Base-by-base conservation (phyloP, 2,888 invertebrate genomes). In the Eristalis intricaria region DNA sequence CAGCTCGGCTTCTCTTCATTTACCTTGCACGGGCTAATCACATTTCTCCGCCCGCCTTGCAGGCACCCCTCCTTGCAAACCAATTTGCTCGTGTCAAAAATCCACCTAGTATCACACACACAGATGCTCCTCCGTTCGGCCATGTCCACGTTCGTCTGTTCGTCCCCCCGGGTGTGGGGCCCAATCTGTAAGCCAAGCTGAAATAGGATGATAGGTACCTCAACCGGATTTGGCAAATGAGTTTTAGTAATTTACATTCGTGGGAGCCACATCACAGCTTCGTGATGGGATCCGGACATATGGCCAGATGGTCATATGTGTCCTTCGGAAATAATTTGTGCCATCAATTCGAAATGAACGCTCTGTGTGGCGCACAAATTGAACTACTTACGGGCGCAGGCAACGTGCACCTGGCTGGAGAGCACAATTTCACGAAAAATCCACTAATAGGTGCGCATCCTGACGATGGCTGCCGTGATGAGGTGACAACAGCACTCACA, bases 231-330 rank as follows among this genome's bases (percentile, higher is more conserved):
- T 60, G 26, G 23, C 70, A 71, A 73, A 71, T 73, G 73, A 68
- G 71, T 68, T 64, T 84, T 58, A 23, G 79, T 80, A 71, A 76
- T 79, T 79, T 63, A 40, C 8, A 65, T n/a, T 61, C 58, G 61
- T 61, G 65, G 50, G 19, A 32, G 29, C 50, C 23, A 43, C 40
- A 63, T 40, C 56, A 15, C 2, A 26, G 23, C 56, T 56, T 15
- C 13, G 19, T 70, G 68, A 73, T 68, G n/a, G 69, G 43, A 69
- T 38, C 63, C 35, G 26, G 60, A 23, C 35, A n/a, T n/a, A n/a
- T n/a, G 26, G 50, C 43, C 19, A 56, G 66, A 19, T 8, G 13
- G 38, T 58, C 26, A 38, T 15, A 10, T 1, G 35, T 60, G n/a
- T n/a, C 58, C 64, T 50, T 50, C 50, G 50, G 10, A 73, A 77